Evolutionary conservation across 2,797 vertebrate species (phyloP).

Genomic region (Ctenochaetus hawaiiensis): DNA sequence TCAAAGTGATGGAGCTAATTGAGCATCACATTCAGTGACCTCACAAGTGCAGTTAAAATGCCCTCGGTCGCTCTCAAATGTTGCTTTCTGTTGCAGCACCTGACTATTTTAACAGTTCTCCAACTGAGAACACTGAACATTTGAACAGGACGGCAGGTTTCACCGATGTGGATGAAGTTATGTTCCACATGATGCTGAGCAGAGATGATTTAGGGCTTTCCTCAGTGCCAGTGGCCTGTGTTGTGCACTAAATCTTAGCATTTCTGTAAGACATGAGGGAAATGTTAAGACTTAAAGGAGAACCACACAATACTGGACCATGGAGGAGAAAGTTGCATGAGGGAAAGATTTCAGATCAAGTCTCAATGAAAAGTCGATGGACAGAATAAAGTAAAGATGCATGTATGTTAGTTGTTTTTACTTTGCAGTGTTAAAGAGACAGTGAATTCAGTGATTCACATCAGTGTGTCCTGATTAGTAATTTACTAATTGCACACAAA

Average conservation of each 20-base stretch:
- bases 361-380: background rate
- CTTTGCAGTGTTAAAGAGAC: background rate
- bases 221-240: background rate
- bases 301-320: no score
- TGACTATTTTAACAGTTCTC: conserved; percentile 50
- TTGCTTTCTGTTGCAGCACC: conserved; percentile 27
- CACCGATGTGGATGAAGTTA: background rate
- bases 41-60: conserved; percentile 41
- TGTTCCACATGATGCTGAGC: conserved; percentile 1
- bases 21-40: conserved; percentile 47
- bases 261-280: conserved; percentile 9
- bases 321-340: conserved; percentile 2
- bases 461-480: background rate
- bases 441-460: background rate
- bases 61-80: conserved; percentile 42
- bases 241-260: background rate
- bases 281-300: background rate
- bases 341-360: background rate
- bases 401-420: background rate
- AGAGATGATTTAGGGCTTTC: conserved; percentile 8
- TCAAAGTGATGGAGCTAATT: conserved; percentile 25
- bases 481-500: background rate
- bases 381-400: background rate
- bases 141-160: conserved; percentile 1
- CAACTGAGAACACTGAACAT: conserved; percentile 3